phyloP scores from a whole-genome alignment of 2,888 invertebrate species.

The Cerceris ruficornis region DNA sequence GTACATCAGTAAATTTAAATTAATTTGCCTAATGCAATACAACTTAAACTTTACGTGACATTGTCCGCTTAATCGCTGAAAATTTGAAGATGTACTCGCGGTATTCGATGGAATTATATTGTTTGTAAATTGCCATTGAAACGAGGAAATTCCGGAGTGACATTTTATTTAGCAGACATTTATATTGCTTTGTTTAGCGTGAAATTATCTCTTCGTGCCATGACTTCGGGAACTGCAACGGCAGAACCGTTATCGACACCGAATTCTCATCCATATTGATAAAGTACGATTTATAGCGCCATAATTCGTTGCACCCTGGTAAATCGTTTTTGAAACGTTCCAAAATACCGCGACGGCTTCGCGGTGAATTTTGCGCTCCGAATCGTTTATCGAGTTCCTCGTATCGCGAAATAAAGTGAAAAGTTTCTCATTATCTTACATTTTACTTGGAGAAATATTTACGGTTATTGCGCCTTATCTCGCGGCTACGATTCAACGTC shows the following conservation, averaged over 20 bases:
- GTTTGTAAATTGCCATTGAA: too few species aligned
- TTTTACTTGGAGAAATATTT: not conserved
- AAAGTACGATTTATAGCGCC: constrained; percentile 34
- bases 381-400: constrained; percentile 1
- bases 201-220: not conserved
- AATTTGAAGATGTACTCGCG: too few species aligned
- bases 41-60: too few species aligned
- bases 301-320: constrained; percentile 35
- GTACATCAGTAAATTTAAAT: too few species aligned
- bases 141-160: too few species aligned
- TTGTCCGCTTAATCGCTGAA: too few species aligned
- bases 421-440: constrained; percentile 11
- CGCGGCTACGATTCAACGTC: not conserved
- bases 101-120: too few species aligned
- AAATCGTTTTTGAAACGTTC: constrained; percentile 33
- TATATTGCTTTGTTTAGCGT: too few species aligned
- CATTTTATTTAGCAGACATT: too few species aligned
- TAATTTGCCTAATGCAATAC: too few species aligned
- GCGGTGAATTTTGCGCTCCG: constrained; percentile 17
- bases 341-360: constrained; percentile 19
- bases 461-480: not conserved
- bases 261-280: constrained; percentile 31
- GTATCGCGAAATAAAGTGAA: constrained; percentile 18
- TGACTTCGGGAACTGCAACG: not conserved
- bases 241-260: constrained; percentile 10